Conservation (phyloP, 2,797 vertebrate species). For the Zalophus californianus region DNA sequence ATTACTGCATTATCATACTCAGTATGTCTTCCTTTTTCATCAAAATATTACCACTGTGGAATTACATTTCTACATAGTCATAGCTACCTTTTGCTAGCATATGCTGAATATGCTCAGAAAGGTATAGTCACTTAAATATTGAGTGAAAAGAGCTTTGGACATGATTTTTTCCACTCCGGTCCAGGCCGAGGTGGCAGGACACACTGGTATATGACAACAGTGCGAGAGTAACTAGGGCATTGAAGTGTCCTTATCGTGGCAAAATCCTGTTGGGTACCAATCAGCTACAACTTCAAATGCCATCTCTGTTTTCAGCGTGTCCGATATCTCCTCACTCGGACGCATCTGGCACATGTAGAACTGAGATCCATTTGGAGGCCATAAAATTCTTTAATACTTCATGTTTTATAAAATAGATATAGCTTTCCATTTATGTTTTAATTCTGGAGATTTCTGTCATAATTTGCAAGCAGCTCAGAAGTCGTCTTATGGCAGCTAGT, state of each 20-base stretch:
- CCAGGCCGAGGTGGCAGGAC: neutral
- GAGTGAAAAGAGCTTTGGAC: neutral
- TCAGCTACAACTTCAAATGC: constrained; percentile 39
- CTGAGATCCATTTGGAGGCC: constrained; percentile 55
- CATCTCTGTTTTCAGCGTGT: constrained; percentile 64
- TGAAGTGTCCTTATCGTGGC: neutral
- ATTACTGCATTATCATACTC: neutral
- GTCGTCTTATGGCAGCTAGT: neutral
- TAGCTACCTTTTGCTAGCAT: constrained; percentile 26
- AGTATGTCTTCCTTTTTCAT: neutral
- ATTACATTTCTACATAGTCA: neutral
- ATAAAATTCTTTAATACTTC: neutral
- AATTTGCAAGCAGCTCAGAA: constrained; percentile 46
- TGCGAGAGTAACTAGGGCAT: constrained; percentile 13
- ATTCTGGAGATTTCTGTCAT: constrained; percentile 29
- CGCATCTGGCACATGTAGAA: constrained; percentile 81
- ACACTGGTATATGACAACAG: neutral
- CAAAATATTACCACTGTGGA: neutral
- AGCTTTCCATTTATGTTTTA: neutral
- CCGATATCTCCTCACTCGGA: constrained; percentile 73
- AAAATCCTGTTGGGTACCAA: constrained; percentile 37
- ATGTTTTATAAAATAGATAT: constrained; percentile 47
- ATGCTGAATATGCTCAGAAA: neutral
- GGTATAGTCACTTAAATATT: neutral
- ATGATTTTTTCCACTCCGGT: constrained; percentile 45